A percentile compares a stretch with the other conserved stretches of the same genome.
phyloP scores from a whole-genome alignment of 2,888 invertebrate species.

The Formica aserva region DNA sequence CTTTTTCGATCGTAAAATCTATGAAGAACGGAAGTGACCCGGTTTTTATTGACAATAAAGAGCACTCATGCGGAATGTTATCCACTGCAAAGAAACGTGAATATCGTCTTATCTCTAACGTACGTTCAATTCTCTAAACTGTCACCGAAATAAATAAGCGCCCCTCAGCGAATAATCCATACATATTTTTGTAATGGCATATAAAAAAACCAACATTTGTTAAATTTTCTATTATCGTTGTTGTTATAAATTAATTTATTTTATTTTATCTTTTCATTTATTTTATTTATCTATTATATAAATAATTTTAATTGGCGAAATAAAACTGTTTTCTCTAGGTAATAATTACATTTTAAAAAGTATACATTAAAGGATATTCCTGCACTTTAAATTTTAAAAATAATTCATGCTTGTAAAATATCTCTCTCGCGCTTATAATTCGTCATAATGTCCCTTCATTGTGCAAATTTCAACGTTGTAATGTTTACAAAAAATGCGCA shows the following conservation, averaged over 20 bases:
- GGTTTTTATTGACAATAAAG: slow-evolving; percentile 57
- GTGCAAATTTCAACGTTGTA: background rate
- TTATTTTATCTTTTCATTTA: too few species aligned
- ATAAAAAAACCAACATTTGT: background rate
- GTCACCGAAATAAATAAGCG: background rate
- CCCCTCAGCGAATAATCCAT: background rate
- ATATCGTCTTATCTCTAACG: background rate
- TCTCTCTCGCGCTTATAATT: background rate
- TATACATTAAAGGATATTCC: background rate
- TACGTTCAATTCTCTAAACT: background rate
- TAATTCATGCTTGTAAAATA: background rate
- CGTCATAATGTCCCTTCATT: background rate
- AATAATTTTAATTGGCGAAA: background rate
- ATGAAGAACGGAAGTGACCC: slow-evolving; percentile 17
- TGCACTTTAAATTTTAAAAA: background rate
- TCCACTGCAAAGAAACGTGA: background rate
- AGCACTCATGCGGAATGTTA: slow-evolving; percentile 15
- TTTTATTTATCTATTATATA: background rate
- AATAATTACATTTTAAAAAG: background rate
- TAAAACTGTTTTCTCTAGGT: background rate
- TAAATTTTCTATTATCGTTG: background rate
- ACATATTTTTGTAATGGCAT: background rate
- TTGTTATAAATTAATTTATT: background rate
- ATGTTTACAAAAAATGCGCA: background rate
- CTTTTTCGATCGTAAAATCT: slow-evolving; percentile 57